phyloP scores from a whole-genome alignment of 1,140 invertebrate species.

The Teleogryllus occipitalis region DNA sequence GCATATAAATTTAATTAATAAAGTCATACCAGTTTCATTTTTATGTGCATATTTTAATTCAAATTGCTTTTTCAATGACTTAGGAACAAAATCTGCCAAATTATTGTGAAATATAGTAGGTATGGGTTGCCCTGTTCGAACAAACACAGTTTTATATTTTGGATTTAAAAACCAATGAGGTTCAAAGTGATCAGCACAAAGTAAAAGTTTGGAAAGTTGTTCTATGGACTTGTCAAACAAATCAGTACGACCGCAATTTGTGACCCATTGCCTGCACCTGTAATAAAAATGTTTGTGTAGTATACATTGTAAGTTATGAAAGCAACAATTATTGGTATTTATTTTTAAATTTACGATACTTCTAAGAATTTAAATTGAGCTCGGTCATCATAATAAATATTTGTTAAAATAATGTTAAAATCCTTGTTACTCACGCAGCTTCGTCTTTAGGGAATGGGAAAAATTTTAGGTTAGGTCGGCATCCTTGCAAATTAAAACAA shows the following conservation, averaged over 20 bases:
- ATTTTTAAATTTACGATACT: neutral
- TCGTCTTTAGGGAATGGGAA: constrained; percentile 16
- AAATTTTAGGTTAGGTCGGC: constrained; percentile 17
- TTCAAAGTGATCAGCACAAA: constrained; percentile 20
- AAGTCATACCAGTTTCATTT: neutral
- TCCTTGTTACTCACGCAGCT: neutral
- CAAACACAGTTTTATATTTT: constrained; percentile 16
- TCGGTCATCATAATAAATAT: neutral
- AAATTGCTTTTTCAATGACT: constrained; percentile 12
- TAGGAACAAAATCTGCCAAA: constrained; percentile 17
- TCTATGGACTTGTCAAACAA: constrained; percentile 14
- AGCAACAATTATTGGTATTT: no score
- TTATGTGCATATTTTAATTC: neutral
- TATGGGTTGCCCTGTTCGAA: constrained; percentile 9
- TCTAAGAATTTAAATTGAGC: neutral
- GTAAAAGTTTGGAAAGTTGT: constrained; percentile 13
- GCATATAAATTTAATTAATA: neutral
- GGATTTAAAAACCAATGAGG: constrained; percentile 18
- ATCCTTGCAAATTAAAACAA: constrained; percentile 15
- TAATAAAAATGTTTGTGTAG: neutral
- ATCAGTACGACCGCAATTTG: constrained; percentile 11
- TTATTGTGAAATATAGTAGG: constrained; percentile 19
- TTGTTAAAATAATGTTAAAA: neutral
- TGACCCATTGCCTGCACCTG: constrained; percentile 8
- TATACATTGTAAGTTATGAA: no score